Conservation (phyloP, 2,888 invertebrate species). For the Ichneumon xanthorius region DNA sequence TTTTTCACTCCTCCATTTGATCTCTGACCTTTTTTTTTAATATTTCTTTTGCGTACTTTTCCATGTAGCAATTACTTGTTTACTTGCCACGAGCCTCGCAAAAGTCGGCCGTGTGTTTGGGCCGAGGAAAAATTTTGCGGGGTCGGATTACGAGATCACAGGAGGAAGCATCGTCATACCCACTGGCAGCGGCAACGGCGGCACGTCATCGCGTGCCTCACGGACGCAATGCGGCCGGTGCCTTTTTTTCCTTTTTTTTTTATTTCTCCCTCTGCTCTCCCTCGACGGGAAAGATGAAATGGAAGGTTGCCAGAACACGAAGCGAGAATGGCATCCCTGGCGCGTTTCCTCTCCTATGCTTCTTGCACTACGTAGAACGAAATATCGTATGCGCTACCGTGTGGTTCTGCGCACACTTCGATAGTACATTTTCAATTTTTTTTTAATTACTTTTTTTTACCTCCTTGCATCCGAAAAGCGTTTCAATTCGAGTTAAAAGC, state of each 20-base stretch:
- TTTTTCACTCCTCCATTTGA: not conserved
- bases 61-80: not conserved
- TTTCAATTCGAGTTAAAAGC: not conserved
- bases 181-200: slow-evolving; percentile 45
- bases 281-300: slow-evolving; percentile 64
- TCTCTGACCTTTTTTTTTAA: not conserved
- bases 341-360: slow-evolving; percentile 45
- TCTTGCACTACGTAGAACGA: slow-evolving; percentile 48
- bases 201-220: slow-evolving; percentile 52
- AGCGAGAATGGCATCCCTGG: slow-evolving; percentile 55
- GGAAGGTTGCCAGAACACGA: slow-evolving; percentile 66
- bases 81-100: slow-evolving; percentile 1
- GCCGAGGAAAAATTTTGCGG: slow-evolving; percentile 31
- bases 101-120: slow-evolving; percentile 21
- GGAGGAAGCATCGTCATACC: slow-evolving; percentile 20
- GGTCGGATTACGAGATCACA: slow-evolving; percentile 56
- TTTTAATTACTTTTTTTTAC: no score
- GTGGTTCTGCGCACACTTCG: slow-evolving; percentile 35
- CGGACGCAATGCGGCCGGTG: slow-evolving; percentile 66
- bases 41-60: not conserved
- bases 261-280: slow-evolving; percentile 35
- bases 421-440: not conserved
- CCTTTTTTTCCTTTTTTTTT: slow-evolving; percentile 47
- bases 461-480: not conserved
- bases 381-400: slow-evolving; percentile 55